These are phyloP conservation scores for Microctonus hyperodae DNA, from an alignment of 2,888 invertebrate species.

Conservation along the genomic window DNA sequence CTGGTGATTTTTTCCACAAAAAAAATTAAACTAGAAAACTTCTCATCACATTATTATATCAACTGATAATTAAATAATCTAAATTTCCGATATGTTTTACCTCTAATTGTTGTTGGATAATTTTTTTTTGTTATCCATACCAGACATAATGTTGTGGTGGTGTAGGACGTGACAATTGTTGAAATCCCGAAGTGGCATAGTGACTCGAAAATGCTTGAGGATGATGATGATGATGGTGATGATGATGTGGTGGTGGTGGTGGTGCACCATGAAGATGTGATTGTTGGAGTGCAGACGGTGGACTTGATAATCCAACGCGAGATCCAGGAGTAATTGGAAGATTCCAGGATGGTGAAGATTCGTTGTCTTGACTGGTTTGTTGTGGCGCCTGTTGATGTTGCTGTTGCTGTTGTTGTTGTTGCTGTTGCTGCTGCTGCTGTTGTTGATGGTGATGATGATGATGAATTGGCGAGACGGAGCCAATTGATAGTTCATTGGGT, in stretches of 20 bases:
- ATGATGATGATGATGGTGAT: constrained; percentile 53
- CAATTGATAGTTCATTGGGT: constrained; percentile 49
- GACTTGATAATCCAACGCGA: constrained; percentile 49
- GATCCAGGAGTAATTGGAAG: constrained; percentile 45
- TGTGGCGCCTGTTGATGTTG: constrained; percentile 37
- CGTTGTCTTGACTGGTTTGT: constrained; percentile 39
- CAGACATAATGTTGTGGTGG: constrained; percentile 53
- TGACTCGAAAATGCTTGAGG: constrained; percentile 55
- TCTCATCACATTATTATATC: not conserved
- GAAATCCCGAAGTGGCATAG: constrained; percentile 53
- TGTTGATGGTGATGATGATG: constrained; percentile 46
- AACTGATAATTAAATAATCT: not conserved
- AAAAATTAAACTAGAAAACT: not conserved
- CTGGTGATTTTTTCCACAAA: not conserved
- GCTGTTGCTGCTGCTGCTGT: constrained; percentile 42
- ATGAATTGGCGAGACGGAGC: constrained; percentile 51
- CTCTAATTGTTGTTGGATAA: no score
- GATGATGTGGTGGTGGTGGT: constrained; percentile 47
- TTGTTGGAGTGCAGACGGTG: constrained; percentile 49
- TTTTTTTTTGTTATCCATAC: constrained; percentile 45
- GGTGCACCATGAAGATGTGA: constrained; percentile 45
- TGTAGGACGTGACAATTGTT: constrained; percentile 53
- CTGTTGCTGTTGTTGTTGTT: constrained; percentile 43
- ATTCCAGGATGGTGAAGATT: constrained; percentile 55
- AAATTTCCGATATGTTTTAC: no score